Conservation (phyloP, 53 echinoderm and acorn worm genomes). For the Echinometra lucunter region DNA sequence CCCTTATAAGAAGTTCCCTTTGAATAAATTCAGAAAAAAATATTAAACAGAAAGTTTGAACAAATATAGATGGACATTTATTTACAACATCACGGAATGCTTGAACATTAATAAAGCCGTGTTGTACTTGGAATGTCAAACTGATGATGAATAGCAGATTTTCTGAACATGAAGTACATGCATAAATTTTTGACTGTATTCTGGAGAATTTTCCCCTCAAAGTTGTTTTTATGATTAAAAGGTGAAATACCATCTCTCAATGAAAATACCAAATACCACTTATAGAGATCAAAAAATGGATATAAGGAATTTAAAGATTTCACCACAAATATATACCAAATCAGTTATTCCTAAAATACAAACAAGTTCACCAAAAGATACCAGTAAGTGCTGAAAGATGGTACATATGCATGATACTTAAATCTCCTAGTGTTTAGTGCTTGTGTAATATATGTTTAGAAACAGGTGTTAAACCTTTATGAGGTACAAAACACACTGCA, state of each 20-base stretch:
- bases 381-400: too few species aligned
- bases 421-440: too few species aligned
- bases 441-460: too few species aligned
- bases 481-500: too few species aligned
- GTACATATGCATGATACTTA: too few species aligned
- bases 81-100: background rate
- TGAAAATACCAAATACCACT: too few species aligned
- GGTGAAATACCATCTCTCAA: too few species aligned
- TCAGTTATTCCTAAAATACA: too few species aligned
- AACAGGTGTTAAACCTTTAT: too few species aligned
- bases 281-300: background rate
- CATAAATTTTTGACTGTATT: background rate
- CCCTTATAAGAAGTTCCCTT: background rate
- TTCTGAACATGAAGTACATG: background rate
- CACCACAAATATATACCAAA: background rate
- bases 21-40: background rate
- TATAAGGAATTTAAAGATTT: background rate
- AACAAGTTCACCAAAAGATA: background rate
- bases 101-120: background rate
- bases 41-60: background rate
- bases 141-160: background rate
- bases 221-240: too few species aligned
- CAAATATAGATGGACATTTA: background rate
- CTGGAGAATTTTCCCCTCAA: background rate
- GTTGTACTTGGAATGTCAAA: background rate